A percentile compares a stretch with the other conserved stretches of the same genome.
Evolutionary conservation across 2,888 invertebrate genomes (phyloP).

Genomic region (Drosophila quinaria): DNA sequence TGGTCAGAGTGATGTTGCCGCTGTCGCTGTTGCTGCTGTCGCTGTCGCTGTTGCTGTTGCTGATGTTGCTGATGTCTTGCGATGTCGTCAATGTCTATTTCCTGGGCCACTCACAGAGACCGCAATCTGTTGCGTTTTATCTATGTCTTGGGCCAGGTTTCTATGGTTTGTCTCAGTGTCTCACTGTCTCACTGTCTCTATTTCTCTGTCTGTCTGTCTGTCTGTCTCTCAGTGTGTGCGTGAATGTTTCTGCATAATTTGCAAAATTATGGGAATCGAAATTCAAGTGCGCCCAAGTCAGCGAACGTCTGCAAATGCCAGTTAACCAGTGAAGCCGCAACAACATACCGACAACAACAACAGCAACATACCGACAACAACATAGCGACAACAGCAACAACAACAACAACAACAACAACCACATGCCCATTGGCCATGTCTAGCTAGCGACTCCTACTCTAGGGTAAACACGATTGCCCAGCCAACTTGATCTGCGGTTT

Average conservation of each 20-base stretch:
- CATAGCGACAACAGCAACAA: background rate
- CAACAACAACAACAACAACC: background rate
- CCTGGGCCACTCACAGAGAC: conserved; percentile 66
- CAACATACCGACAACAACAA: conserved; percentile 7
- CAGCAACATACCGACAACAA: background rate
- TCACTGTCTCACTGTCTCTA: background rate
- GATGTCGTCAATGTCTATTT: conserved; percentile 72
- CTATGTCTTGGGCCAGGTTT: conserved; percentile 54
- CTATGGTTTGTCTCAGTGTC: conserved; percentile 26
- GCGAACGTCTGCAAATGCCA: conserved; percentile 59
- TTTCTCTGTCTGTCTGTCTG: conserved; percentile 25
- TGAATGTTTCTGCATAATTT: conserved; percentile 72
- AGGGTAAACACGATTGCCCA: conserved; percentile 71
- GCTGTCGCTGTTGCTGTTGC: conserved; percentile 4
- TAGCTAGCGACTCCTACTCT: conserved; percentile 67
- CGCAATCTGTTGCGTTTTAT: conserved; percentile 68
- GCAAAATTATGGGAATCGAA: conserved; percentile 77
- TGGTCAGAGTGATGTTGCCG: conserved; percentile 48
- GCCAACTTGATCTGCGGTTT: conserved; percentile 68
- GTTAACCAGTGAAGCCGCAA: conserved; percentile 70
- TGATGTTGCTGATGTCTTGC: conserved; percentile 40
- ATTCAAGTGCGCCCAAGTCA: conserved; percentile 60
- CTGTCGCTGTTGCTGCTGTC: conserved; percentile 15
- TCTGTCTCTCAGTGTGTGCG: conserved; percentile 57
- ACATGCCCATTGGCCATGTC: conserved; percentile 54